Evolutionary conservation across 2,888 invertebrate species (phyloP).

Genomic region (Yponomeuta cagnagella): DNA sequence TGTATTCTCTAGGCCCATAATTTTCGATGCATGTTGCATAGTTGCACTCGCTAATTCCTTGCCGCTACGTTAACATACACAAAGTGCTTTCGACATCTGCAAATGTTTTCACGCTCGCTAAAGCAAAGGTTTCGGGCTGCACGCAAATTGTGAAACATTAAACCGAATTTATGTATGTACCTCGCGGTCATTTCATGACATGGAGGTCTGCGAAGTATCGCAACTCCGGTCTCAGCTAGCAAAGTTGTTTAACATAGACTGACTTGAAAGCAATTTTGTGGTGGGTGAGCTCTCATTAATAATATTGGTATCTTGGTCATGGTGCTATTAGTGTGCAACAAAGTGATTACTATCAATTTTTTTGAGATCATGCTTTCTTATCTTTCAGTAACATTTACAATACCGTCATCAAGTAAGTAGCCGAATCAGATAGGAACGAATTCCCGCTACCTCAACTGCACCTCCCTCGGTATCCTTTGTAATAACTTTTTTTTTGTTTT

Average conservation of each 20-base stretch:
- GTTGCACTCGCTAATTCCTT: neutral
- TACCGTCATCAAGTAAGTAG: neutral
- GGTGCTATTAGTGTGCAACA: no score
- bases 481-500: conserved; percentile 40
- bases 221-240: neutral
- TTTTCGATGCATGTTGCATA: neutral
- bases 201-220: neutral
- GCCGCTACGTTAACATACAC: neutral
- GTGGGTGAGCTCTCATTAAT: neutral
- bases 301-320: no score
- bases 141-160: neutral
- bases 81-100: conserved; percentile 2
- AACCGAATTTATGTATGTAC: neutral
- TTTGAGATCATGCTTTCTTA: no score
- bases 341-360: no score
- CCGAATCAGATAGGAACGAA: neutral
- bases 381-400: neutral
- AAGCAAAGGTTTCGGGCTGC: neutral
- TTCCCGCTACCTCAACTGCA: conserved; percentile 59
- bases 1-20: neutral
- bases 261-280: neutral
- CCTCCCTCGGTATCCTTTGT: conserved; percentile 60
- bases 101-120: neutral
- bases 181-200: neutral
- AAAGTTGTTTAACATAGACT: neutral